Base-by-base conservation (phyloP, 2,888 invertebrate genomes). In the Tanaodytes sp. region DNA sequence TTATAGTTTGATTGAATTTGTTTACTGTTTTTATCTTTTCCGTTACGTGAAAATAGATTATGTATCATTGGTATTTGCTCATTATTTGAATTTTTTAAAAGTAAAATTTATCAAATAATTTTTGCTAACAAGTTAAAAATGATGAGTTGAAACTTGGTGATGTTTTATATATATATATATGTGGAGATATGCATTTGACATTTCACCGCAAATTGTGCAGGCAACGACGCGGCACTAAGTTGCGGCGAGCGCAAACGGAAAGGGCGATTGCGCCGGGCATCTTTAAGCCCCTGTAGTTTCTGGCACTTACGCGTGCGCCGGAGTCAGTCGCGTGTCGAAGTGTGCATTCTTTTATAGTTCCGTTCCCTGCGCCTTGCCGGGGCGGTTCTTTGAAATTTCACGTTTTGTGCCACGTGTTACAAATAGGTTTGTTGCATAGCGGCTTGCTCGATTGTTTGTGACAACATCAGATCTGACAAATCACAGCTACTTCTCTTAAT, bases 341-440 rank as follows among this genome's bases (percentile, higher is more conserved):
- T 75, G 82, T 78, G 81, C 72, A 73, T 48, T 67, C 71, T 71
- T 73, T 76, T 74, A 71, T 73, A 51, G 39, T 39, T 23, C 37
- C 58, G 39, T 16, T 48, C 46, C 48, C 40, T 27, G 31, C 33
- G 23, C 57, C 71, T 57, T 55, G 45, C 20, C 71, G 65, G 73
- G 77, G 75, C 74, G 74, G 74, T 74, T 73, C 72, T 63, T 65
- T 65, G 62, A 73, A 75, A 78, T 77, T 77, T 76, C 75, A 76
- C 75, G 77, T 76, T 77, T 73, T 62, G 75, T 55, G 82, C 77
- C 82, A 82, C 82, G 82, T 82, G 82, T 78, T 76, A 31, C 74
- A 81, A 82, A 83, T 82, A 82, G 80, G 80, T 76, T 82, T 79
- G 80, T 81, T 77, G 79, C 77, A 70, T 75, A 67, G 73, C 70